Evolutionary conservation across 2,888 invertebrate genomes (phyloP), one percentile per base, ranked within the genome.

Genomic region (Pteria penguin): DNA sequence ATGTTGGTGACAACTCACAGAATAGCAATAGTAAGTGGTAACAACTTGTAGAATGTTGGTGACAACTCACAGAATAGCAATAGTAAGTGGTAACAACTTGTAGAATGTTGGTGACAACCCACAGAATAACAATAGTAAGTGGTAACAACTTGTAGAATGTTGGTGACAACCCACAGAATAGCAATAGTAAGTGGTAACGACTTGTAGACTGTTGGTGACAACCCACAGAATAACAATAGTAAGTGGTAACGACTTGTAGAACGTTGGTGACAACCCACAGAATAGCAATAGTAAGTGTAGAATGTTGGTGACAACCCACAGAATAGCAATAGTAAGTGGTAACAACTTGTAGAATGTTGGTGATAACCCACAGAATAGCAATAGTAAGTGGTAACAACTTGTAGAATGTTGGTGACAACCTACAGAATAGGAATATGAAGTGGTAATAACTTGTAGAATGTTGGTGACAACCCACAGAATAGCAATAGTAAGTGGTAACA

Each of bases 131-230:
- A 24, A 3, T 24, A 24, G 24, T 26, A 58, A 3, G 26, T n/a
- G n/a, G 26, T 24, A 4, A 4, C 4, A 0, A 58, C 22, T 24
- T 45, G 11, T 18, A 45, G 18, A 8, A 8, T 45, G 18, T 14
- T 45, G 45, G 45, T 45, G 45, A 45, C 45, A 45, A 45, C 18
- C 8, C 18, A 45, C 45, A 45, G 45, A 18, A 45, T 18, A 45
- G 18, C 18, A 45, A 45, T 45, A 18, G 45, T 45, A 45, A 14
- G 45, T 45, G 8, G 18, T 14, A 14, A 45, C 45, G 8, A 8
- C 45, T 18, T 91, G 90, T 69, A 90, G n/a, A 87, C 89, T 22
- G 90, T 89, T 79, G 89, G 88, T 2, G 84, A 82, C 8, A 61
- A 72, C 18, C 76, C 76, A 67, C 33, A 76, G 32, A 54, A 62